Percentiles rank a stretch among this genome's conserved stretches.
Evolutionary conservation across 2,113 vertebrate species (phyloP).

Genomic region (Microcebus tavaratra): DNA sequence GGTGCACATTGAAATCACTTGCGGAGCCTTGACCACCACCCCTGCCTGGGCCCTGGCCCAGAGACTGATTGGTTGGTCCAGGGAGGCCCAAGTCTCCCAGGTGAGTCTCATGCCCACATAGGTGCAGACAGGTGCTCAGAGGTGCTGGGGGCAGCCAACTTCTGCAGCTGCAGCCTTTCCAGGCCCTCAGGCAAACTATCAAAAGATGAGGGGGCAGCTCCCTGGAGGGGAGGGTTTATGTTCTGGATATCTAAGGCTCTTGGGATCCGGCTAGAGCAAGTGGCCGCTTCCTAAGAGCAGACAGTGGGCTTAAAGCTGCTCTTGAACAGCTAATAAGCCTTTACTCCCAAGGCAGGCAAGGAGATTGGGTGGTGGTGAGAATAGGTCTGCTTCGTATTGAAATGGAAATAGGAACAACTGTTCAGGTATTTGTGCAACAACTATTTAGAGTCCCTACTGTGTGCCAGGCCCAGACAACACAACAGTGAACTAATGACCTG

Average conservation of each 20-base stretch:
- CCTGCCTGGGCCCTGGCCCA: neutral
- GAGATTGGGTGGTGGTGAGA: neutral
- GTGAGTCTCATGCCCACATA: neutral
- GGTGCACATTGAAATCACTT: neutral
- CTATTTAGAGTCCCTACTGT: neutral
- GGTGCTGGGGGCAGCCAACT: rapidly evolving
- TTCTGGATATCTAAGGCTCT: neutral
- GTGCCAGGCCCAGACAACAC: neutral
- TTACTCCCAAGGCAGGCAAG: neutral
- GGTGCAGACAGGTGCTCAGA: neutral
- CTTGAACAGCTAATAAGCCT: neutral
- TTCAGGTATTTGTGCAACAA: neutral
- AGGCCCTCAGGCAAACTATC: neutral
- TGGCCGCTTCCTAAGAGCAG: neutral
- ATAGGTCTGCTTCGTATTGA: neutral
- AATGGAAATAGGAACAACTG: neutral
- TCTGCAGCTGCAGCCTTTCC: neutral
- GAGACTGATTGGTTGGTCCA: neutral
- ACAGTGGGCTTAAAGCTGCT: neutral
- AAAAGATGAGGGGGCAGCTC: neutral
- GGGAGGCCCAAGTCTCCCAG: neutral
- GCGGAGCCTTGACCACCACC: neutral
- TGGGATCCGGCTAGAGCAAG: neutral
- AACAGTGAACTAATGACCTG: neutral
- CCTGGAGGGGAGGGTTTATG: neutral